These are phyloP conservation scores for Shargacucullia verbasci DNA, from an alignment of 2,888 invertebrate species.

Conservation along the genomic window DNA sequence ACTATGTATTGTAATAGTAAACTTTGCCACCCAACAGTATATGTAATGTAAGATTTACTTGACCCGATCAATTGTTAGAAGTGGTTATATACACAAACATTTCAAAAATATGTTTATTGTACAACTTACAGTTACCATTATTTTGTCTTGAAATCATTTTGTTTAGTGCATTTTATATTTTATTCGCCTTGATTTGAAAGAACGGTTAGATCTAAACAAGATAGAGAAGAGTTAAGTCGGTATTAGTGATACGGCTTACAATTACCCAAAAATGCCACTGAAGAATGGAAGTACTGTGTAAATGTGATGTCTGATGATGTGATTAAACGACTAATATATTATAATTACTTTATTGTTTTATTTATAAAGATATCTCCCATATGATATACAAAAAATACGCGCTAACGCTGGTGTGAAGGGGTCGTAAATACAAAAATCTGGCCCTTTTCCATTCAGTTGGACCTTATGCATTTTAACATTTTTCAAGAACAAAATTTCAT, in stretches of 20 bases:
- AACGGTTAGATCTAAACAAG: conserved; percentile 25
- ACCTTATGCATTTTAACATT: no score
- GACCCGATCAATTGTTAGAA: conserved; percentile 32
- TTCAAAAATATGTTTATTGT: conserved; percentile 16
- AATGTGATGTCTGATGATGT: conserved; percentile 34
- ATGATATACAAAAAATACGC: no score
- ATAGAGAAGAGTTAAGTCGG: background rate
- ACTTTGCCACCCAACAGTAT: conserved; percentile 42
- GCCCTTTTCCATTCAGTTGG: no score
- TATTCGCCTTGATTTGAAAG: conserved; percentile 22
- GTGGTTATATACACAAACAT: conserved; percentile 1
- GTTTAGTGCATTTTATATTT: conserved; percentile 42
- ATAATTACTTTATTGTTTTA: conserved; percentile 24
- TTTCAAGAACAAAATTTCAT: no score
- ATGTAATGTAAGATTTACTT: conserved; percentile 31
- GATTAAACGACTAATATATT: conserved; percentile 40
- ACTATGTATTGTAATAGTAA: conserved; percentile 41
- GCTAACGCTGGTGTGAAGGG: no score
- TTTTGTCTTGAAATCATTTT: conserved; percentile 28
- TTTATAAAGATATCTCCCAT: conserved; percentile 1
- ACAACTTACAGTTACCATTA: conserved; percentile 26
- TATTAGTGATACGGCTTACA: conserved; percentile 14
- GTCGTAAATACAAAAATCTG: no score
- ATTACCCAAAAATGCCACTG: conserved; percentile 29
- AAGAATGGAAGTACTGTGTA: conserved; percentile 44